phyloP scores from a whole-genome alignment of 2,888 invertebrate species.

The Pandemis cinnamomeana region DNA sequence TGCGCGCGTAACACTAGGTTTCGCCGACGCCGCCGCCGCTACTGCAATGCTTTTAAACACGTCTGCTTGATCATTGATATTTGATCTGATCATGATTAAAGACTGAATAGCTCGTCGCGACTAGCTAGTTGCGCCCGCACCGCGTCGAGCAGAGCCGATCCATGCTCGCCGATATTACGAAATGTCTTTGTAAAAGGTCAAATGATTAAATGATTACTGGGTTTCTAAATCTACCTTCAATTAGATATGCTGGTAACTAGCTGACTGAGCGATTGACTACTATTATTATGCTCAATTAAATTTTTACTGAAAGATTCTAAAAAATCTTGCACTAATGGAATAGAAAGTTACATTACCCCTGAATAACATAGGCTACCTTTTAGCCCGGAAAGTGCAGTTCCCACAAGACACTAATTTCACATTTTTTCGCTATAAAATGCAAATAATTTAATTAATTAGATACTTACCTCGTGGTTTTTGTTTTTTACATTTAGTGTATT shows the following conservation, averaged over 20 bases:
- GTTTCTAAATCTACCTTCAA: slow-evolving; percentile 26
- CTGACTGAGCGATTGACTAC: slow-evolving; percentile 8
- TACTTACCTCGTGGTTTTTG: too few species aligned
- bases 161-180: slow-evolving; percentile 6
- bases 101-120: slow-evolving; percentile 36
- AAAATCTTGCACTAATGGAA: not conserved
- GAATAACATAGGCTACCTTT: too few species aligned
- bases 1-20: slow-evolving; percentile 44
- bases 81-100: not conserved
- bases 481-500: too few species aligned
- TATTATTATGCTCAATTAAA: slow-evolving; percentile 16
- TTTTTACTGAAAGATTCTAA: not conserved
- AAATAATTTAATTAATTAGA: too few species aligned
- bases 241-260: slow-evolving; percentile 10
- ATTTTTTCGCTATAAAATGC: too few species aligned
- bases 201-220: slow-evolving; percentile 8
- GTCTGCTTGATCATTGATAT: too few species aligned
- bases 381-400: too few species aligned
- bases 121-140: not conserved
- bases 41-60: slow-evolving; percentile 52
- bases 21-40: slow-evolving; percentile 11
- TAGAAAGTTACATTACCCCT: not conserved
- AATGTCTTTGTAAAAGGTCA: slow-evolving; percentile 30
- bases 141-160: not conserved
- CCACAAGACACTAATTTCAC: too few species aligned